phyloP scores from a whole-genome alignment of 2,113 vertebrate genomes.

The Gila orcuttii region DNA sequence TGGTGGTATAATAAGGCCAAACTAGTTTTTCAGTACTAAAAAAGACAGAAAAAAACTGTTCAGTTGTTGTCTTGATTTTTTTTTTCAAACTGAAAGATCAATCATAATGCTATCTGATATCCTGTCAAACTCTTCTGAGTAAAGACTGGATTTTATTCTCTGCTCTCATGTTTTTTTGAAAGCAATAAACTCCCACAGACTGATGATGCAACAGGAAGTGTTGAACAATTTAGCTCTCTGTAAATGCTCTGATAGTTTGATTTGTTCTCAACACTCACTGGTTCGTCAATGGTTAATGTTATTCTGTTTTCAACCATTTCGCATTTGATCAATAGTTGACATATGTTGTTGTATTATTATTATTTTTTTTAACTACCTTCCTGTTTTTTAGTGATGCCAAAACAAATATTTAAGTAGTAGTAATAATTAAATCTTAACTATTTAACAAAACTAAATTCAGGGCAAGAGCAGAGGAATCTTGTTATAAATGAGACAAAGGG shows the following conservation, averaged over 20 bases:
- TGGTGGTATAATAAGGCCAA: background rate
- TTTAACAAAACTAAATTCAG: conserved; percentile 4
- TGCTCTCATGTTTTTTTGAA: conserved; percentile 19
- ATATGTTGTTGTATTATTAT: background rate
- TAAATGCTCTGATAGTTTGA: conserved; percentile 9
- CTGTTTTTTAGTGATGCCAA: background rate
- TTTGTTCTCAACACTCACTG: background rate
- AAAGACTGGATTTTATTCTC: background rate
- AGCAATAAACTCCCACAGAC: conserved; percentile 36
- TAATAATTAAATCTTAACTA: conserved; percentile 9
- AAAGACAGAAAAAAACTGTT: background rate
- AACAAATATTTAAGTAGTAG: background rate
- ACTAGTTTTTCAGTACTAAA: background rate
- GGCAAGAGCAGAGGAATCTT: conserved; percentile 11
- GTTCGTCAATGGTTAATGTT: background rate
- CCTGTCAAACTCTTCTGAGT: background rate
- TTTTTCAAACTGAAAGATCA: background rate
- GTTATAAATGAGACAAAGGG: conserved; percentile 30
- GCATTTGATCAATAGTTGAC: background rate
- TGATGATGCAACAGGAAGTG: conserved; percentile 37
- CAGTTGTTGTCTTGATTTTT: background rate
- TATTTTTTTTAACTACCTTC: background rate
- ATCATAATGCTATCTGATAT: background rate
- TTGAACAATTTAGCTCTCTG: background rate
- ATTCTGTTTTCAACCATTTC: background rate